Evolutionary conservation across 2,888 invertebrate genomes (phyloP), one percentile per base, ranked within the genome.

Genomic region (Carcina quercana): DNA sequence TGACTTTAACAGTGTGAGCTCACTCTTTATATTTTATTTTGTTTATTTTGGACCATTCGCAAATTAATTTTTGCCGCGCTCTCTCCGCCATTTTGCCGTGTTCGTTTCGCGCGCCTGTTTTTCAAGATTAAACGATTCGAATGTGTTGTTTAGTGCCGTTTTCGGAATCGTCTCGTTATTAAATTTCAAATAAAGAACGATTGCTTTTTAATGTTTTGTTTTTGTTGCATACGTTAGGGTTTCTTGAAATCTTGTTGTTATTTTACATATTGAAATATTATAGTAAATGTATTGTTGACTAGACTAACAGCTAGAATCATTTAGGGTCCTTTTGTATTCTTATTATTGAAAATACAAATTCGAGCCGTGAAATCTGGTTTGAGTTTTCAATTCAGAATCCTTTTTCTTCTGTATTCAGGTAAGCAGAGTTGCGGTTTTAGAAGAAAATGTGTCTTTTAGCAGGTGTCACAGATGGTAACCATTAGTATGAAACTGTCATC

Each of bases 1-100:
- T 29, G 67, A 69, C 68, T 45, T 62, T 65, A 53, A 63, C 62
- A 45, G 61, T 60, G 51, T 50, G 51, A 53, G 50, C 50, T 53
- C 51, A 34, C 45, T 52, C 58, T 59, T 51, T 55, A 53, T 45
- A 31, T 13, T 6, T 28, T 38, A 34, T 37, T 38, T 38, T 34
- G 20, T 30, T 40, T 34, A 32, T 43, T 47, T 45, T 47, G 44
- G 45, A 41, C 43, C 43, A 28, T 31, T 47, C 42, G 47, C 51
- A 68, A 68, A 69, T 69, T 69, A 69, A 65, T 71, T 63, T 69
- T 62, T 55, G 58, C 49, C 52, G 58, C 54, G 57, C 50, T 50
- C 50, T 35, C 41, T 21, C 38, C 31, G 6, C 47, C 40, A 59
- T 47, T 52, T 45, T 54, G 46, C 49, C 55, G 50, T 57, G 57